These are phyloP conservation scores for Paguma larvata DNA, from an alignment of 2,797 vertebrate genomes.

Conservation along the genomic window DNA sequence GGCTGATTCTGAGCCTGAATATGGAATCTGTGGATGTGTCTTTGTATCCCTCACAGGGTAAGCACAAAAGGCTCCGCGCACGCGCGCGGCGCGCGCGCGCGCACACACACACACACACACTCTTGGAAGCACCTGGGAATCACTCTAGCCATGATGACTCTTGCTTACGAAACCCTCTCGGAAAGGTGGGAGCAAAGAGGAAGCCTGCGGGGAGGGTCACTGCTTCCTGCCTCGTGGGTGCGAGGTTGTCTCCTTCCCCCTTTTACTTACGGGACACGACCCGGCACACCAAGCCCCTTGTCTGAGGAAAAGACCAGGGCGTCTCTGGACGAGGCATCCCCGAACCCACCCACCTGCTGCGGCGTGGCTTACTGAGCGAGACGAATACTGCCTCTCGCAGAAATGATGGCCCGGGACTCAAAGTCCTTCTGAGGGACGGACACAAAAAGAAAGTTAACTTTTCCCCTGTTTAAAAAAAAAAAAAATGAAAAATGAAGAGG, in stretches of 20 bases:
- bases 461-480: not conserved
- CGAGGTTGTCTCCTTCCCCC: not conserved
- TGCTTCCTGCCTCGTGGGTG: not conserved
- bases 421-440: not conserved
- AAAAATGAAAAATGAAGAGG: not conserved
- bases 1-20: not conserved
- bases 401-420: not conserved
- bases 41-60: not conserved
- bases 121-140: not conserved
- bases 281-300: not conserved
- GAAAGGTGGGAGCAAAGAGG: accelerated
- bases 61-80: not conserved
- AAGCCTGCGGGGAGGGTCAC: not conserved
- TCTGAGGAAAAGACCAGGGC: not conserved
- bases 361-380: not conserved
- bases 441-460: not conserved
- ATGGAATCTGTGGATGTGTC: no score
- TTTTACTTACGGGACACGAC: no score
- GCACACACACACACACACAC: not conserved
- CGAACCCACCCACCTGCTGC: not conserved
- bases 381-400: not conserved
- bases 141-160: no score
- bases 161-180: not conserved
- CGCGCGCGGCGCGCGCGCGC: no score
- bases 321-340: not conserved